These are phyloP conservation scores for Girardia tigrina DNA, from an alignment of 2,888 invertebrate genomes.

Conservation along the genomic window DNA sequence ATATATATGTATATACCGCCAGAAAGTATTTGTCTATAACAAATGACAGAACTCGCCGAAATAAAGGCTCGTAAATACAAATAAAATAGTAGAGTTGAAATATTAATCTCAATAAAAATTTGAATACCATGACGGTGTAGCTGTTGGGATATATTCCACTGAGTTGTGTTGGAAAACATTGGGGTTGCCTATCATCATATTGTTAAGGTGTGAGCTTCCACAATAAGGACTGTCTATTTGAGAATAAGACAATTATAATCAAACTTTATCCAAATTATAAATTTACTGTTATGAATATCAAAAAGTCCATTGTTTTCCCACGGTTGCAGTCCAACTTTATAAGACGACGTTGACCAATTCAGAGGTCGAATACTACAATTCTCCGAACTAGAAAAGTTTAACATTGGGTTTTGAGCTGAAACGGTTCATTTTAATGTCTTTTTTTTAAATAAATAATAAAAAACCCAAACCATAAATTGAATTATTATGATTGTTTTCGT, in stretches of 20 bases:
- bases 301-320: neutral
- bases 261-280: neutral
- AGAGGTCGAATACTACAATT: neutral
- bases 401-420: slow-evolving; percentile 3
- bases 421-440: neutral
- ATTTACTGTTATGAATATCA: neutral
- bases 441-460: too few relatives aligned
- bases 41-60: too few relatives aligned
- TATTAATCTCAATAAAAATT: slow-evolving; percentile 23
- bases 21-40: too few relatives aligned
- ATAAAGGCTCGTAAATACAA: too few relatives aligned
- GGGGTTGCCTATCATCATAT: neutral
- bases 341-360: slow-evolving; percentile 3
- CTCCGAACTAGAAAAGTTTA: neutral
- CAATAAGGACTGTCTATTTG: neutral
- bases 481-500: neutral
- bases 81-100: too few relatives aligned
- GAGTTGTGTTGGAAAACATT: neutral
- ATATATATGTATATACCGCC: too few relatives aligned
- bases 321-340: neutral
- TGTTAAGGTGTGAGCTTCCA: slow-evolving; percentile 13
- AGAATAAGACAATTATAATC: neutral
- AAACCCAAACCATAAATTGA: neutral
- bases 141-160: slow-evolving; percentile 9
- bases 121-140: neutral